Base-by-base conservation (phyloP, 1,140 invertebrate species). In the Macrobrachium nipponense region DNA sequence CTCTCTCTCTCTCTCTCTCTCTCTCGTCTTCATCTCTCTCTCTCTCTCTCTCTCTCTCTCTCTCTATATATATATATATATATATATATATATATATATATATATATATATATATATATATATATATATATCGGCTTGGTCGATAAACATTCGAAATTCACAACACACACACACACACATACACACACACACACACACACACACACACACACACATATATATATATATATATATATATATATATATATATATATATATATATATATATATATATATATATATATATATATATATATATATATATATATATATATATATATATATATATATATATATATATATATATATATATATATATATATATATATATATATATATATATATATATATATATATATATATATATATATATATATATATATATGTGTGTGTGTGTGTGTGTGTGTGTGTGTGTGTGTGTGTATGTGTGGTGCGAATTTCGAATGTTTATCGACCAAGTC, bases 81-180 rank as follows among this genome's bases (percentile, higher is more conserved):
- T 66, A 66, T 66, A 18, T 68, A 68, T 68, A 68, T 68, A 68
- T 68, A 68, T 66, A 66, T 66, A 66, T 66, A 66, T 66, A 66
- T 66, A 66, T 66, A 66, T 66, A 66, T 66, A 66, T 66, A 66
- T 66, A 66, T 66, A 66, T 66, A 66, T 66, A 66, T 66, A 66
- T 66, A 66, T 66, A 66, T 66, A 8, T 66, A n/a, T 66, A n/a
- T 66, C n/a, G n/a, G n/a, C n/a, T n/a, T n/a, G n/a, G n/a, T n/a
- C n/a, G n/a, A n/a, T n/a, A n/a, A n/a, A n/a, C n/a, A n/a, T n/a
- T n/a, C n/a, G n/a, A n/a, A n/a, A n/a, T n/a, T n/a, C n/a, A n/a
- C n/a, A n/a, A n/a, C n/a, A n/a, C n/a, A n/a, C n/a, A n/a, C n/a
- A n/a, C n/a, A n/a, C n/a, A n/a, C n/a, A n/a, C n/a, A n/a, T n/a